Conservation (phyloP, 2,888 invertebrate genomes). For the Hydropsyche betteni region DNA sequence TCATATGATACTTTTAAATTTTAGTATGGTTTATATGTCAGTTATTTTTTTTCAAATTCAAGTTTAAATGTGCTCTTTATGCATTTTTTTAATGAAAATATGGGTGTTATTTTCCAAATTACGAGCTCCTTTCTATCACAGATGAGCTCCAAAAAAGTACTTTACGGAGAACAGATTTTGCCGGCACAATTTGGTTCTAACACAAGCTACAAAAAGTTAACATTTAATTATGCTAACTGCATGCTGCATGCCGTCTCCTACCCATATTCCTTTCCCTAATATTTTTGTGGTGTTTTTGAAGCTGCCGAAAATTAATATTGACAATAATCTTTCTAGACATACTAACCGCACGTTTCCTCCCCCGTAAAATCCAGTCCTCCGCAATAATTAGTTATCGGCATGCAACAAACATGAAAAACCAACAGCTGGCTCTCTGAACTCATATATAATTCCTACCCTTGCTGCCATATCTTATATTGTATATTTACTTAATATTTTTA, state of each 20-base stretch:
- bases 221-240: conserved; percentile 35
- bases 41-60: too few relatives aligned
- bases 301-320: conserved; percentile 7
- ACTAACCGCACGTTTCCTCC: conserved; percentile 18
- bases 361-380: conserved; percentile 1
- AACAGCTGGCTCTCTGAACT: neutral
- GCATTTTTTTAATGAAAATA: too few relatives aligned
- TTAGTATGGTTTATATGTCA: too few relatives aligned
- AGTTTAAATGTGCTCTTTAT: too few relatives aligned
- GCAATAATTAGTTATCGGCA: neutral
- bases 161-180: conserved; percentile 13
- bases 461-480: neutral
- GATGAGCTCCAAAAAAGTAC: neutral
- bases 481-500: neutral
- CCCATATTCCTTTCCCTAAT: conserved; percentile 29
- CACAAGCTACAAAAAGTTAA: conserved; percentile 21
- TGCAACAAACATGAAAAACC: neutral
- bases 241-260: conserved; percentile 35
- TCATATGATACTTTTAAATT: too few relatives aligned
- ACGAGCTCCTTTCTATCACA: neutral
- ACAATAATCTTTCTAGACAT: neutral
- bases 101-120: too few relatives aligned
- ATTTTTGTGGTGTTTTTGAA: neutral
- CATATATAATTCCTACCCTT: neutral
- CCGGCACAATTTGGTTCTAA: neutral